Evolutionary conservation across 2,888 invertebrate genomes (phyloP), one percentile per base, ranked within the genome.

Genomic region (Adineta ricciae): DNA sequence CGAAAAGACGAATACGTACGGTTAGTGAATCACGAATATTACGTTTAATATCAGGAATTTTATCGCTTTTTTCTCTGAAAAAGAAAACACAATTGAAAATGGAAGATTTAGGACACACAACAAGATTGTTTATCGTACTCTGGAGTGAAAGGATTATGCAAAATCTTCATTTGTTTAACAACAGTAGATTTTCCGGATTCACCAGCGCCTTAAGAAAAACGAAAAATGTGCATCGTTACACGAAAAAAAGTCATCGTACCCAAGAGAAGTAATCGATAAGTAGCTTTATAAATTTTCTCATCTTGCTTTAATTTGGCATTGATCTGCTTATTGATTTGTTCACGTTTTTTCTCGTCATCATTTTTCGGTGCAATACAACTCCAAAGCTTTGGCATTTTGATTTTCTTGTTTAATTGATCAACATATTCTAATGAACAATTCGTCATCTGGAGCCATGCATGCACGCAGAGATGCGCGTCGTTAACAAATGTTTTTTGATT

Each of bases 131-230:
- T 46, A 46, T 41, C 27, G n/a, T 86, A 84, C 84, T 86, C 50
- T 54, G 50, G n/a, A 50, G 64, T 86, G 72, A 97, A 97, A 88
- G 97, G 97, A 92, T 96, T 95, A 93, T 97, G 97, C 89, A 97
- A 93, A 92, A 99, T 99, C 91, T 97, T 94, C 99, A 99, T 99
- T 93, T 99, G 99, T 92, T 99, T 99, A 90, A 99, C 98, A 91
- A 99, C 98, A 88, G 98, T 99, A 89, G 97, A 98, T 93, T 99
- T 99, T 89, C 98, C 98, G 86, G 97, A 97, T 92, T 98, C 98
- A 90, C 98, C 97, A 89, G 98, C 97, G 93, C 94, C 99, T 86
- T 9, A 32, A 50, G 64, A 24, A 78, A 24, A n/a, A 38, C 19
- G 11, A n/a, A 41, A 78, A 19, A 32, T 32, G 11, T 24, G 24